Percentiles rank a stretch among this genome's conserved stretches.
Conservation (phyloP, 2,888 invertebrate genomes). For the Heteropelma amictum region DNA sequence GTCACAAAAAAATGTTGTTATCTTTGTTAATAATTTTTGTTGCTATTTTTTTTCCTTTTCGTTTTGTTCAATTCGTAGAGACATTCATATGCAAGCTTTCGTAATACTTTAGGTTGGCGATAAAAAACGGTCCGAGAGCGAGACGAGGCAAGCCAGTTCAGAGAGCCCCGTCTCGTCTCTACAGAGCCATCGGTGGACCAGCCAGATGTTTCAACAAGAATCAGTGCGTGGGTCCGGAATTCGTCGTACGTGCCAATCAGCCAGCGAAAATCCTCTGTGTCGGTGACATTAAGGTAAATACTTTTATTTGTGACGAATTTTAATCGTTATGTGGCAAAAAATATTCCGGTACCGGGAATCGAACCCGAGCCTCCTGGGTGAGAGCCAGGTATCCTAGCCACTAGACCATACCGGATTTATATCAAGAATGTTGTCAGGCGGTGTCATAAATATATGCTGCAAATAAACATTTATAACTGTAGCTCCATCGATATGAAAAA, state of each 20-base stretch:
- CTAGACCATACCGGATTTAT: constrained; percentile 81
- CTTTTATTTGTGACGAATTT: not conserved
- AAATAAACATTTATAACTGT: too few species aligned
- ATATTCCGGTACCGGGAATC: constrained; percentile 81
- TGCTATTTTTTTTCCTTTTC: not conserved
- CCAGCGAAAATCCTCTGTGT: constrained; percentile 83
- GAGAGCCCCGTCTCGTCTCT: constrained; percentile 85
- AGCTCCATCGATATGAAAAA: too few species aligned
- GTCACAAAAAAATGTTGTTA: not conserved
- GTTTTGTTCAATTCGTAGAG: not conserved
- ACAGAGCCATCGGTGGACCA: constrained; percentile 80
- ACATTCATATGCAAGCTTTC: not conserved
- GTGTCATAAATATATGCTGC: too few species aligned
- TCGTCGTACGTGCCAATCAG: constrained; percentile 85
- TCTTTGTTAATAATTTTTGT: not conserved
- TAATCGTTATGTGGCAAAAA: not conserved
- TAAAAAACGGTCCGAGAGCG: constrained; percentile 73
- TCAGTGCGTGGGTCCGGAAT: constrained; percentile 85
- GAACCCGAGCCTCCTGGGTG: constrained; percentile 82
- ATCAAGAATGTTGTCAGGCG: not conserved
- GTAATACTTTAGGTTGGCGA: constrained; percentile 45
- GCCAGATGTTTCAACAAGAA: constrained; percentile 77
- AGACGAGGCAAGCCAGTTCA: constrained; percentile 84
- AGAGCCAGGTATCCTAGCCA: constrained; percentile 82
- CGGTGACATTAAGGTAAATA: constrained; percentile 79